phyloP scores from a whole-genome alignment of 2,888 invertebrate species.

The Agrotis clavis region DNA sequence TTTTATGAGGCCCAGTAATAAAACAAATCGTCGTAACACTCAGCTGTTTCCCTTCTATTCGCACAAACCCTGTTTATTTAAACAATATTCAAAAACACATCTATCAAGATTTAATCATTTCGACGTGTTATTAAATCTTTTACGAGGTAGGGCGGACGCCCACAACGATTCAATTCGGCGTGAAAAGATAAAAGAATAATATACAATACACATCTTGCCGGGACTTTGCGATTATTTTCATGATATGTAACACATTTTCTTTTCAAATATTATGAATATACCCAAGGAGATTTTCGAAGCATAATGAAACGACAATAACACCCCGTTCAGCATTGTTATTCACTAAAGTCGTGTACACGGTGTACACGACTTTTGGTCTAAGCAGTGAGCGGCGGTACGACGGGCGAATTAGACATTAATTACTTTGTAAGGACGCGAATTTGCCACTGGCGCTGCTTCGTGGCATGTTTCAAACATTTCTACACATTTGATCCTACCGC shows the following conservation, averaged over 20 bases:
- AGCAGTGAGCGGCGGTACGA: too few relatives aligned
- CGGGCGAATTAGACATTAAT: too few relatives aligned
- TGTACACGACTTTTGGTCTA: too few relatives aligned
- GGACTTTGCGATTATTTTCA: background rate
- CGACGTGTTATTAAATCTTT: slow-evolving; percentile 44
- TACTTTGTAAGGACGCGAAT: too few relatives aligned
- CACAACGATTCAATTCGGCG: slow-evolving; percentile 33
- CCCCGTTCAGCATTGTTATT: background rate
- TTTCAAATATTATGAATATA: background rate
- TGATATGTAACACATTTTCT: background rate
- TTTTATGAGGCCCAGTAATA: background rate
- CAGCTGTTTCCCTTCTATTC: slow-evolving; percentile 35
- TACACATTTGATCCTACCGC: too few relatives aligned
- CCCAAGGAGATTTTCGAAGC: background rate
- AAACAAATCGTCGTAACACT: slow-evolving; percentile 13
- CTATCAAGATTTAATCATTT: slow-evolving; percentile 47
- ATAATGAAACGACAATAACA: background rate
- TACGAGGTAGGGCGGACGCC: slow-evolving; percentile 31
- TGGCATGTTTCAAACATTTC: too few relatives aligned
- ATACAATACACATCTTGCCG: background rate
- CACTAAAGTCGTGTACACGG: too few relatives aligned
- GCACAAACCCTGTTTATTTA: slow-evolving; percentile 41
- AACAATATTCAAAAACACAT: slow-evolving; percentile 57
- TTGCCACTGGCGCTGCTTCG: too few relatives aligned
- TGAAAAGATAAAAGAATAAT: slow-evolving; percentile 47